Percentiles rank a stretch among this genome's conserved stretches.
These are phyloP conservation scores for Gastrophryne carolinensis DNA, from an alignment of 2,797 vertebrate genomes.

Conservation along the genomic window DNA sequence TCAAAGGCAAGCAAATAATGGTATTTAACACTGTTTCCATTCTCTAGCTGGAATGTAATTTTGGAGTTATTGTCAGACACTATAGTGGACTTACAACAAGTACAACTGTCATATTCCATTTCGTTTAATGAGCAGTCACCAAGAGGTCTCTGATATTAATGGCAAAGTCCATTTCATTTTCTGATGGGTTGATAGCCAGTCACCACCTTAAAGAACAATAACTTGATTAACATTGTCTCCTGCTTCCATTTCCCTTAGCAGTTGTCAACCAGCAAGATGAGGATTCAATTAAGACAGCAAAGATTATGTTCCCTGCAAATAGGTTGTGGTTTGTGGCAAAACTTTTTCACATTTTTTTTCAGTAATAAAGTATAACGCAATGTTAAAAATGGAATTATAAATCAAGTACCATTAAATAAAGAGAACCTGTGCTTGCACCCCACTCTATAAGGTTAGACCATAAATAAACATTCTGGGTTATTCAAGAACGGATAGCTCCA, in stretches of 20 bases:
- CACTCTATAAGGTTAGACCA: too few species aligned
- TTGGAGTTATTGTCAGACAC: constrained; percentile 78
- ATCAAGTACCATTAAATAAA: too few species aligned
- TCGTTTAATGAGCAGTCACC: constrained; percentile 78
- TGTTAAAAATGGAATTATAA: too few species aligned
- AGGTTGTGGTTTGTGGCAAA: not conserved
- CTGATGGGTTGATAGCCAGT: constrained; percentile 73
- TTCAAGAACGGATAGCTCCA: too few species aligned
- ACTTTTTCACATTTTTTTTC: too few species aligned
- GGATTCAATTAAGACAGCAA: constrained; percentile 80
- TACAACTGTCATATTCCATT: constrained; percentile 76
- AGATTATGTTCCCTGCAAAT: constrained; percentile 70
- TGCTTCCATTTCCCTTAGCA: constrained; percentile 74
- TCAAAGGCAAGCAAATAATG: constrained; percentile 81
- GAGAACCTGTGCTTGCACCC: too few species aligned
- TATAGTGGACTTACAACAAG: constrained; percentile 65
- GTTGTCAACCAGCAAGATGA: constrained; percentile 75
- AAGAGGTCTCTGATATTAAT: constrained; percentile 71
- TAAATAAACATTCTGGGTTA: too few species aligned
- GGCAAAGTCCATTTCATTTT: constrained; percentile 75
- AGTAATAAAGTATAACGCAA: too few species aligned
- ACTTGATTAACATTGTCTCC: constrained; percentile 76
- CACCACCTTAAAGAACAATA: constrained; percentile 69
- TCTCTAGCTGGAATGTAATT: constrained; percentile 80
- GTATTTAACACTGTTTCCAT: constrained; percentile 83